Base-by-base conservation (phyloP, 2,888 invertebrate species). In the Eupithecia subfuscata region DNA sequence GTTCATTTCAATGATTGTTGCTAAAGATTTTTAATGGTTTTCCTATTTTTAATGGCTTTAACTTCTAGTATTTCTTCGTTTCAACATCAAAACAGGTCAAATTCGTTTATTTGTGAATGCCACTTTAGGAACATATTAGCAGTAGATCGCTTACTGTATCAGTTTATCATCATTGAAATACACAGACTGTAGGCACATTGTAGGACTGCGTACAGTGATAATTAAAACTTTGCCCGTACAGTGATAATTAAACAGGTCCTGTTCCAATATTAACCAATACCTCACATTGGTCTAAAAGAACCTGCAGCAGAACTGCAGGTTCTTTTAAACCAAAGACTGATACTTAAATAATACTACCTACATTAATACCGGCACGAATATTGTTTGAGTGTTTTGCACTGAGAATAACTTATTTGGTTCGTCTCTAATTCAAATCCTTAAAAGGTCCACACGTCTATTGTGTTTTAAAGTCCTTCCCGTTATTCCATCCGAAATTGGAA, bases 401-500 rank as follows among this genome's bases (percentile, higher is more conserved):
- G 75, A 80, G 77, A 81, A 78, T 80, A 76, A 78, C 71, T 76
- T 75, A 90, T 90, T 87, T 87, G 78, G 82, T 81, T 84, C 84
- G 87, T 85, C 85, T 88, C 79, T 82, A 77, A 80, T 81, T 80
- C 81, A 81, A 80, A 80, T 81, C 91, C 90, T 86, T 85, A 90
- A 90, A 88, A 74, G 65, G 89, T 82, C 78, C 81, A 82, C 83
- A 83, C 80, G 84, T 78, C 91, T 84, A 92, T 93, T 92, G 91
- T 93, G 83, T 89, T 89, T 85, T 82, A 83, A 87, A 85, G 87
- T 88, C 84, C 85, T 87, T 87, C 89, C 93, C 93, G 93, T 94
- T 94, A 94, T 87, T 86, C 85, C 85, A 84, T 87, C 91, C 90
- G 85, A 88, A 92, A 91, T 91, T 89, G 90, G 94, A 82, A 78